phyloP scores from a whole-genome alignment of 2,888 invertebrate species.

The Piscicola geometra region DNA sequence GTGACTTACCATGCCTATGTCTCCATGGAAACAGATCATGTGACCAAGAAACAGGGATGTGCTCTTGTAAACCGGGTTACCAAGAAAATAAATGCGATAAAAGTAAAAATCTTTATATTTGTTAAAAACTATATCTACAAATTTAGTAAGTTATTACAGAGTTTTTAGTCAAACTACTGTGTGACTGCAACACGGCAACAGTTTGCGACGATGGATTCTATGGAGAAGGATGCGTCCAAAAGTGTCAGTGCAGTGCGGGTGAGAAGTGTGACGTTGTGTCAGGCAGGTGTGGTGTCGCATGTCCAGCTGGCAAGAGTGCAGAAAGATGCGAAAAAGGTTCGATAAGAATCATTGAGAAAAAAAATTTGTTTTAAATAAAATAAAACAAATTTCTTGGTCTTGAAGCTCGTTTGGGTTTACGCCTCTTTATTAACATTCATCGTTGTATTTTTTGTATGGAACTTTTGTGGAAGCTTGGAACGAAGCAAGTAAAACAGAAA shows the following conservation, averaged over 20 bases:
- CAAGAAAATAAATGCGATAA: slow-evolving; percentile 56
- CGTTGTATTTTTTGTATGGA: no score
- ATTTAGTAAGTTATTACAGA: no score
- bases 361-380: no score
- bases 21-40: slow-evolving; percentile 47
- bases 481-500: no score
- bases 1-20: slow-evolving; percentile 49
- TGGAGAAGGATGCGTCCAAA: slow-evolving; percentile 52
- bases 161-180: no score
- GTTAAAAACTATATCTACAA: not conserved
- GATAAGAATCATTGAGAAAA: not conserved
- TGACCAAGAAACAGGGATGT: slow-evolving; percentile 67
- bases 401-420: no score
- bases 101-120: slow-evolving; percentile 63
- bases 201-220: slow-evolving; percentile 47
- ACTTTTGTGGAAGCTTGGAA: no score
- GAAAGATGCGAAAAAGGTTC: slow-evolving; percentile 41
- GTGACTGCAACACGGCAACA: no score
- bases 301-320: slow-evolving; percentile 47
- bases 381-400: no score
- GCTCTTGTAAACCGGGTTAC: slow-evolving; percentile 60
- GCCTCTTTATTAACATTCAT: no score
- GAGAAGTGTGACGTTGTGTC: slow-evolving; percentile 18
- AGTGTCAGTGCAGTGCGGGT: slow-evolving; percentile 49
- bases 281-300: slow-evolving; percentile 31